phyloP scores from a whole-genome alignment of 2,888 invertebrate species.

The Ecdyonurus torrentis region DNA sequence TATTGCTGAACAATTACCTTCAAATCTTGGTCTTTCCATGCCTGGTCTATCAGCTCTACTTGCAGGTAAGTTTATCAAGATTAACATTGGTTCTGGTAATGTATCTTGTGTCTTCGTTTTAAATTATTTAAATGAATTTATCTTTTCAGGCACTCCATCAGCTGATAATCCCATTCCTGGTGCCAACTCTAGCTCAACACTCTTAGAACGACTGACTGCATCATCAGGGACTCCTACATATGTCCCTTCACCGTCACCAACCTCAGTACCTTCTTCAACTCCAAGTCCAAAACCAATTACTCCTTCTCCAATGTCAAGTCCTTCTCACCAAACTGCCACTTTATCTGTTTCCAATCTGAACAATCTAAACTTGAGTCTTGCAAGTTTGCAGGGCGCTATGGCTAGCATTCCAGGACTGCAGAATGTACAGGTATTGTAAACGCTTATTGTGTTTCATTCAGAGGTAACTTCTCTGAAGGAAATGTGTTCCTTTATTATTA shows the following conservation, averaged over 20 bases:
- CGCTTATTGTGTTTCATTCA: too few species aligned
- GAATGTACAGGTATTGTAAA: slow-evolving; percentile 56
- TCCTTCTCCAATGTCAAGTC: slow-evolving; percentile 36
- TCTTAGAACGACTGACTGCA: slow-evolving; percentile 33
- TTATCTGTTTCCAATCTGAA: slow-evolving; percentile 5
- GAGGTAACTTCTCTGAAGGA: too few species aligned
- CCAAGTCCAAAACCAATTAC: slow-evolving; percentile 10
- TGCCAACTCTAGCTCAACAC: slow-evolving; percentile 24
- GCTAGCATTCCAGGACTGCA: slow-evolving; percentile 48
- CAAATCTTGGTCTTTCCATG: slow-evolving; percentile 35
- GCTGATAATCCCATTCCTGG: slow-evolving; percentile 39
- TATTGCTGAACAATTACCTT: slow-evolving; percentile 16
- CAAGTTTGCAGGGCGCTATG: slow-evolving; percentile 36
- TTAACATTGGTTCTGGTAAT: too few species aligned
- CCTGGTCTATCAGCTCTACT: slow-evolving; percentile 39
- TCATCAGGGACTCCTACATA: slow-evolving; percentile 19
- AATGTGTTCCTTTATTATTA: too few species aligned
- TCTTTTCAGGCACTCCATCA: slow-evolving; percentile 32
- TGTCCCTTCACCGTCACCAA: slow-evolving; percentile 2
- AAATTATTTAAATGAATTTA: slow-evolving; percentile 1
- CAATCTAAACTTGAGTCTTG: slow-evolving; percentile 36
- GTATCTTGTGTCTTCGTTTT: too few species aligned
- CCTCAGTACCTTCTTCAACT: slow-evolving; percentile 4
- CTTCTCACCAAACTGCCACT: slow-evolving; percentile 20
- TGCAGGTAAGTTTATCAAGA: slow-evolving; percentile 24